A percentile compares a stretch with the other conserved stretches of the same genome.
Evolutionary conservation across 2,797 vertebrate genomes (phyloP).

Genomic region (Dipus sagitta): DNA sequence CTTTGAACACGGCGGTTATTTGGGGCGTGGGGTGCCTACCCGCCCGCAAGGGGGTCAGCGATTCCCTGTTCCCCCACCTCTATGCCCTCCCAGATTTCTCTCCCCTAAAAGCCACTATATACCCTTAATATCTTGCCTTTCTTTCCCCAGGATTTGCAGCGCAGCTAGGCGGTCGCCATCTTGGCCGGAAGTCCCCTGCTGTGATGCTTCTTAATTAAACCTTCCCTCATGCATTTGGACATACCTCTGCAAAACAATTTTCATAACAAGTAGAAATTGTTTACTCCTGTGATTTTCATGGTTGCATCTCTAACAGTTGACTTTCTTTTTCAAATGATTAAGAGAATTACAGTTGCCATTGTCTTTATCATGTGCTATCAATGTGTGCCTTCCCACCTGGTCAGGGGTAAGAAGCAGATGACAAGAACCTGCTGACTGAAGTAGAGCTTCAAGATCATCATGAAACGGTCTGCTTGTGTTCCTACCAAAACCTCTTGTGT

Average conservation of each 20-base stretch:
- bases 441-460: too few species aligned
- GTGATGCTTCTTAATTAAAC: neutral
- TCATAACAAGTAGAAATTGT: neutral
- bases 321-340: neutral
- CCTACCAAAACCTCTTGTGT: neutral
- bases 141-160: too few species aligned
- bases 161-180: too few species aligned
- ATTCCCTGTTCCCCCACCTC: too few species aligned
- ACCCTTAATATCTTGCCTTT: too few species aligned
- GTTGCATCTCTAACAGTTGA: neutral
- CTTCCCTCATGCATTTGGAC: neutral
- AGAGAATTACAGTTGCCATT: neutral
- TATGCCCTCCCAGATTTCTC: too few species aligned
- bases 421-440: neutral
- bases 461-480: neutral
- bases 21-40: too few species aligned
- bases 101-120: too few species aligned
- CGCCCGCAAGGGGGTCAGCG: too few species aligned
- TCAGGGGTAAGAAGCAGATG: neutral
- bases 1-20: too few species aligned
- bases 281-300: neutral
- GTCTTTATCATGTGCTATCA: neutral
- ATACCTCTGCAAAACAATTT: neutral
- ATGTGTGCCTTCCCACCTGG: neutral
- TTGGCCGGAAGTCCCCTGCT: too few species aligned